phyloP scores from a whole-genome alignment of 2,888 invertebrate genomes.

The Xylota sylvarum region DNA sequence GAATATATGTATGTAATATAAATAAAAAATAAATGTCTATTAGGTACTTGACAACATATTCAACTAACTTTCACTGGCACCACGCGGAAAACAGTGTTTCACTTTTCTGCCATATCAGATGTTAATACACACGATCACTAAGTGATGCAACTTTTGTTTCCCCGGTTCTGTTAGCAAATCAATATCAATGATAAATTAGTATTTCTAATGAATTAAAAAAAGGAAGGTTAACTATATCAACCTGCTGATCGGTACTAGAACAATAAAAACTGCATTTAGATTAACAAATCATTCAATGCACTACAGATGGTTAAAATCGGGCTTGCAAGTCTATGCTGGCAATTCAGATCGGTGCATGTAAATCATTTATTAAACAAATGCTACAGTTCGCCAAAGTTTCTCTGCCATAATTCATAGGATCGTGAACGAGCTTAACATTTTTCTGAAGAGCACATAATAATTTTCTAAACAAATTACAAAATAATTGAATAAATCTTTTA shows the following conservation, averaged over 20 bases:
- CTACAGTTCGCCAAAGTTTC: slow-evolving; percentile 12
- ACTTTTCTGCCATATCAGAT: too few relatives aligned
- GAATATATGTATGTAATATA: too few relatives aligned
- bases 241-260: not conserved
- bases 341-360: slow-evolving; percentile 20
- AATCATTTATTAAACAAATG: slow-evolving; percentile 44
- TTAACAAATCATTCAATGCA: not conserved
- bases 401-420: slow-evolving; percentile 38
- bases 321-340: not conserved
- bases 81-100: too few relatives aligned
- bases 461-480: slow-evolving; percentile 66
- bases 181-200: too few relatives aligned
- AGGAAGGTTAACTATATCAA: not conserved
- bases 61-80: too few relatives aligned
- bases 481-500: slow-evolving; percentile 63
- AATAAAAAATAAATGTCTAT: too few relatives aligned
- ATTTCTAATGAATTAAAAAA: not conserved
- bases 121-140: too few relatives aligned
- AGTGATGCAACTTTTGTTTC: too few relatives aligned
- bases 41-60: too few relatives aligned
- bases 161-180: too few relatives aligned
- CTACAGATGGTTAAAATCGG: not conserved
- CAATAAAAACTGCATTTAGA: not conserved
- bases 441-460: slow-evolving; percentile 47
- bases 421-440: slow-evolving; percentile 49